Evolutionary conservation across 2,888 invertebrate genomes (phyloP).

Genomic region (Synanthedon vespiformis): DNA sequence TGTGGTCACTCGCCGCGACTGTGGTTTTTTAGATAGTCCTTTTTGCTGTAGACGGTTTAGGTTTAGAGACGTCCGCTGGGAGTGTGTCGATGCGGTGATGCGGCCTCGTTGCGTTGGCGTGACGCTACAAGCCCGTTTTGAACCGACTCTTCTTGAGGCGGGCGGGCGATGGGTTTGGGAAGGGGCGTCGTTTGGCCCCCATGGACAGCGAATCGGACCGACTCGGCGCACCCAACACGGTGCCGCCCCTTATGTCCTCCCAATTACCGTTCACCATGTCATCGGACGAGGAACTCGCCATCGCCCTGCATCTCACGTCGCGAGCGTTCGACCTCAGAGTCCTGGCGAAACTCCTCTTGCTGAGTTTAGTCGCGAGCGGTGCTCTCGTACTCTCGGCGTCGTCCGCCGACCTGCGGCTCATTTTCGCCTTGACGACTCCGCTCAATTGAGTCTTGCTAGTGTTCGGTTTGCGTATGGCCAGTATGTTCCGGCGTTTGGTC

Average conservation of each 20-base stretch:
- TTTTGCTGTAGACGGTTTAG: too few relatives aligned
- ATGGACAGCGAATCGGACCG: conserved; percentile 10
- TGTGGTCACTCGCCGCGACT: too few relatives aligned
- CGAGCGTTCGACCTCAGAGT: conserved; percentile 17
- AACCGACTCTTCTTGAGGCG: conserved; percentile 58
- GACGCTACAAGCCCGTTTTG: conserved; percentile 49
- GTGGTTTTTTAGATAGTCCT: too few relatives aligned
- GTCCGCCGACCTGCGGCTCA: conserved; percentile 40
- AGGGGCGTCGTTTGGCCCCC: conserved; percentile 30
- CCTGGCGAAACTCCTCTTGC: conserved; percentile 44
- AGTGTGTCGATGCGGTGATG: conserved; percentile 5
- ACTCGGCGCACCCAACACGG: conserved; percentile 17
- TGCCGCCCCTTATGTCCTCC: conserved; percentile 41
- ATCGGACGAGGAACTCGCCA: conserved; percentile 46
- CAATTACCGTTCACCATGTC: conserved; percentile 29
- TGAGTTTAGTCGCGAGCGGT: conserved; percentile 28
- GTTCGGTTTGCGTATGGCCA: conserved; percentile 54
- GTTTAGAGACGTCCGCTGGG: conserved; percentile 8
- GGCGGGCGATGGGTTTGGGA: conserved; percentile 34
- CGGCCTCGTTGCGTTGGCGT: conserved; percentile 13
- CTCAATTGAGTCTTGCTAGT: conserved; percentile 43
- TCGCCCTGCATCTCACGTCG: conserved; percentile 24
- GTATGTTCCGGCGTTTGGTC: conserved; percentile 47
- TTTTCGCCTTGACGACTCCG: conserved; percentile 30
- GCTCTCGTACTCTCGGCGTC: conserved; percentile 37